Base-by-base conservation (phyloP, 2,888 invertebrate genomes). In the Geotrupes spiniger region DNA sequence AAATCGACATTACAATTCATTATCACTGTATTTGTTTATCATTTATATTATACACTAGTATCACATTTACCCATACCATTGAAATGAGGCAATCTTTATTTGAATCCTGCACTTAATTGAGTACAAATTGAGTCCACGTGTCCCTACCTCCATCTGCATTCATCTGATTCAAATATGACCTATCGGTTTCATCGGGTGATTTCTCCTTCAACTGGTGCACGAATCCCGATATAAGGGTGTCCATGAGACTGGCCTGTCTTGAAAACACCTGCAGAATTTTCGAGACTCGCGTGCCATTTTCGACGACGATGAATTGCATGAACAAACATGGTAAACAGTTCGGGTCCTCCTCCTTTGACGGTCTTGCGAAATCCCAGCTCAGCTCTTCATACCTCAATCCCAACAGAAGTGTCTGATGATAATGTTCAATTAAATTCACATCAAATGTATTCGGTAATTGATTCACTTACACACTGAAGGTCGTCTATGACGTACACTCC, bases 251-350 rank as follows among this genome's bases (percentile, higher is more conserved):
- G 26, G 91, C 89, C 78, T 84, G 87, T 66, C 81, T 80, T 0
- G 83, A 83, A 62, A 84, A 83, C 41, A 84, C 80, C 77, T 85
- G 78, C 36, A 93, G 75, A 63, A 93, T 85, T 73, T 92, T 92
- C 28, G 87, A 89, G 27, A 89, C 87, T 36, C 86, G 74, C 12
- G 85, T 76, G 6, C 87, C 86, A 59, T 87, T 87, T 66, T 89
- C 89, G 0, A 87, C 82, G 0, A 89, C 82, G 74, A 85, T 82
- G 70, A 93, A 93, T 76, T 96, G 95, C 11, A 97, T 76, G 74
- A 95, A 94, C 53, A 97, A 79, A 69, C 94, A 95, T 5, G 95
- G 94, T 58, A 93, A 77, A 65, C 92, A 91, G 69, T 94, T 89
- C 11, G 82, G 80, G 67, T 91, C 88, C 63, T 86, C 85, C 64